Evolutionary conservation across 2,888 invertebrate genomes (phyloP).

Genomic region (Octodonta nipae): DNA sequence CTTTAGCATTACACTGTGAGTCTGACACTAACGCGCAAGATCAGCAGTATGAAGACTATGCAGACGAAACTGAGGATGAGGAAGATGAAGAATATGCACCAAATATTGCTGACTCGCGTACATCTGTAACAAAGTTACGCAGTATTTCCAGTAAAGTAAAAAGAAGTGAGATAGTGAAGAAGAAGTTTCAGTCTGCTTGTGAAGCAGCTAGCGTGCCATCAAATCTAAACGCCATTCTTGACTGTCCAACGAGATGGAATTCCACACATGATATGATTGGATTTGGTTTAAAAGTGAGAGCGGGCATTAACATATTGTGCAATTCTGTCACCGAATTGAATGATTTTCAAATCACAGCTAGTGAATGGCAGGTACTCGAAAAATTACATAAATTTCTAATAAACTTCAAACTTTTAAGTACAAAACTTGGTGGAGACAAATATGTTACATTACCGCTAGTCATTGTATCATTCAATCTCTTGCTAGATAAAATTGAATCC

Average conservation of each 20-base stretch:
- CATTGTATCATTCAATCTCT: no score
- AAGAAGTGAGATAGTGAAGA: neutral
- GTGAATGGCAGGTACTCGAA: constrained; percentile 3
- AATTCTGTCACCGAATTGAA: neutral
- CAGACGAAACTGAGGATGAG: no score
- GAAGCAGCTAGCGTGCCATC: constrained; percentile 3
- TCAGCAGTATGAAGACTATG: no score
- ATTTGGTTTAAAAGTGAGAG: constrained; percentile 2
- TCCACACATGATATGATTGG: constrained; percentile 5
- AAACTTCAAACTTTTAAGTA: constrained; percentile 9
- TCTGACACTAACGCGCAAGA: no score
- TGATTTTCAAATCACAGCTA: neutral
- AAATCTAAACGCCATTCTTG: constrained; percentile 4
- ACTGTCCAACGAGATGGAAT: constrained; percentile 5
- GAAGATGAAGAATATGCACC: no score
- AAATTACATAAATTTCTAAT: constrained; percentile 7
- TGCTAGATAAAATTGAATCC: no score
- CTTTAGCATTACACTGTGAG: no score
- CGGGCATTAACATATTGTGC: neutral
- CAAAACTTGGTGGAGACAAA: constrained; percentile 13
- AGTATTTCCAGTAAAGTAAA: constrained; percentile 1
- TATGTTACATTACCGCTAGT: constrained; percentile 14
- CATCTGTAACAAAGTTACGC: neutral
- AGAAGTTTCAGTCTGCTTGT: constrained; percentile 1
- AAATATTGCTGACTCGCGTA: neutral